Evolutionary conservation across 2,113 vertebrate genomes (phyloP), one percentile per base, ranked within the genome.

Genomic region (Sinocyclocheilus maitianheensis): DNA sequence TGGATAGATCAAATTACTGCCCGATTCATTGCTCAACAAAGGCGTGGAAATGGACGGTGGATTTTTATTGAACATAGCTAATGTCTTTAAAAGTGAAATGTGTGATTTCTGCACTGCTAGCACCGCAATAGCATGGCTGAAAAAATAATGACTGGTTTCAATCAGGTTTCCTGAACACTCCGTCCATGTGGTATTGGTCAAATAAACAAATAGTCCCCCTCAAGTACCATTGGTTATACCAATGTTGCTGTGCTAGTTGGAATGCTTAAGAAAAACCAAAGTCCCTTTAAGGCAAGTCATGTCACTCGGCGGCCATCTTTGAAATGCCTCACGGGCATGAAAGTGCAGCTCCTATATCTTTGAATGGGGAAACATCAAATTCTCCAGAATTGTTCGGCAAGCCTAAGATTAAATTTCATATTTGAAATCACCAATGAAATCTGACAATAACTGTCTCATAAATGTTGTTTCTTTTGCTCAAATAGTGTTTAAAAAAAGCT

Each of bases 1-100:
- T 18, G 22, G 55, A 78, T n/a, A 8, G 62, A 71, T 86, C 63
- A 83, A 48, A 74, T 79, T 74, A 67, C 51, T 22, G 10, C 16
- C n/a, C 0, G 12, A 18, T 71, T 74, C 78, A 48, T 48, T 81
- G 60, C 46, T 67, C 30, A 62, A 80, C 60, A 65, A 8, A 85
- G 81, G 78, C 22, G 78, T 83, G 63, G 81, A 58, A 34, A 1
- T 69, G 24, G 62, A 24, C 24, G 0, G 1, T 58, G 26, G 16
- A 40, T 40, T 72, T 34, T 55, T 55, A 65, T 63, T 81, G 40
- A 48, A 43, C n/a, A 65, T 67, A 65, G 48, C 22, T 81, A 12
- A 78, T 13, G 77, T 81, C 40, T 48, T 63, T 65, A 81, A 83
- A 72, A 30, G 48, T 4, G 24, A 48, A 11, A 43, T 48, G 20